Percentiles rank a stretch among this genome's conserved stretches.
These are phyloP conservation scores for Apamea crenata DNA, from an alignment of 2,888 invertebrate species.

Conservation along the genomic window DNA sequence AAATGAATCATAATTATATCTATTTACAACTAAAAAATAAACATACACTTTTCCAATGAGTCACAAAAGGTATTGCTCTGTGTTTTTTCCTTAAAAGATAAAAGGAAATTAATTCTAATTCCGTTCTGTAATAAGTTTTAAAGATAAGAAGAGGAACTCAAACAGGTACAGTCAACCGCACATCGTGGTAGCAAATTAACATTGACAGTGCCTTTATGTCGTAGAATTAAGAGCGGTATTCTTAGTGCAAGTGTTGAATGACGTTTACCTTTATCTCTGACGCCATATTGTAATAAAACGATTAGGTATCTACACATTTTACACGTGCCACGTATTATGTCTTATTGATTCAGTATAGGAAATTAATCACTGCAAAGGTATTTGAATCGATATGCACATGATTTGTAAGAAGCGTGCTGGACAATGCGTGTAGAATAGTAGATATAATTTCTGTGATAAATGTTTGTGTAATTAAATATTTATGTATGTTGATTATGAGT, in stretches of 20 bases:
- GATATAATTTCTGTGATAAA: constrained; percentile 15
- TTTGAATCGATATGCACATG: constrained; percentile 53
- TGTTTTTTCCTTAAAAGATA: constrained; percentile 27
- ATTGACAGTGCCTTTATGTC: not conserved
- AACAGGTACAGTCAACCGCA: not conserved
- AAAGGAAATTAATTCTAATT: constrained; percentile 6
- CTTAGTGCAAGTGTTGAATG: not conserved
- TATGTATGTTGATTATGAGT: constrained; percentile 7
- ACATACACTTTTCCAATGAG: not conserved
- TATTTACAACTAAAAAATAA: not conserved
- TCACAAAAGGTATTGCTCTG: not conserved
- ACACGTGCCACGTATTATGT: constrained; percentile 23
- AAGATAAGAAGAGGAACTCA: constrained; percentile 19
- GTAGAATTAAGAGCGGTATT: not conserved
- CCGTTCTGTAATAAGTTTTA: constrained; percentile 1
- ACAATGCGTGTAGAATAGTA: constrained; percentile 12
- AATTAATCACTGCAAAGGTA: constrained; percentile 53
- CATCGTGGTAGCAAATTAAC: not conserved
- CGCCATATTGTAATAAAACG: constrained; percentile 25
- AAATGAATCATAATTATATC: no score
- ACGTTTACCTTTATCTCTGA: constrained; percentile 46
- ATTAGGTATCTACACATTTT: constrained; percentile 30
- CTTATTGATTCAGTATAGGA: constrained; percentile 23
- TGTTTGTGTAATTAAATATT: constrained; percentile 7
- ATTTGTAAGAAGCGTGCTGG: constrained; percentile 23